These are phyloP conservation scores for Channa striata DNA, from an alignment of 2,797 vertebrate genomes.

Conservation along the genomic window DNA sequence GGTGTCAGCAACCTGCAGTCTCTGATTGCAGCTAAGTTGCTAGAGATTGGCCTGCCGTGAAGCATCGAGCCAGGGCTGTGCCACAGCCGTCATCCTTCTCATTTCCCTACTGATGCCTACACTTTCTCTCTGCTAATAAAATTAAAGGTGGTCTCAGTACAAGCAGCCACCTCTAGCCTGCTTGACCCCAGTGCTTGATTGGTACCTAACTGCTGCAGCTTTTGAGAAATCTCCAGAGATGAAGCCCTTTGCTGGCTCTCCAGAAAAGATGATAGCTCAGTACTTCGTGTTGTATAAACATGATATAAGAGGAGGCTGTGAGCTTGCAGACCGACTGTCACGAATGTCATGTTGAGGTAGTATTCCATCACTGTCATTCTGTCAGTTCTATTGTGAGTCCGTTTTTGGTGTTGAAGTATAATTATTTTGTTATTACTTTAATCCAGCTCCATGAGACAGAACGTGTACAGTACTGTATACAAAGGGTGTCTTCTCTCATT, in stretches of 20 bases:
- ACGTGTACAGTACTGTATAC: conserved; percentile 29
- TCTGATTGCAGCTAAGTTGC: conserved; percentile 57
- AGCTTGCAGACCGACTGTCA: conserved; percentile 34
- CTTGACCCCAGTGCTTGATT: conserved; percentile 63
- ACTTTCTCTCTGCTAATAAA: conserved; percentile 54
- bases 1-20: conserved; percentile 50
- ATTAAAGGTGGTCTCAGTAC: conserved; percentile 59
- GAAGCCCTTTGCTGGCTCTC: conserved; percentile 40
- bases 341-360: conserved; percentile 54
- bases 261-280: conserved; percentile 42
- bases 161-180: conserved; percentile 45
- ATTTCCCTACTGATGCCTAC: conserved; percentile 65
- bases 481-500: conserved; percentile 54
- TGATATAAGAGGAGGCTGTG: conserved; percentile 27
- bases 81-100: conserved; percentile 61
- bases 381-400: conserved; percentile 19
- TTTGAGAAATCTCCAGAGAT: conserved; percentile 43
- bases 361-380: no score
- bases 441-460: conserved; percentile 39
- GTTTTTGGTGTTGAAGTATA: conserved; percentile 60
- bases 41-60: conserved; percentile 54
- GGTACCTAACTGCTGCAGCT: conserved; percentile 25
- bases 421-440: conserved; percentile 53
- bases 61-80: conserved; percentile 48
- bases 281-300: conserved; percentile 46